A percentile compares a stretch with the other conserved stretches of the same genome.
Conservation (phyloP, 2,797 vertebrate genomes). For the Vespertilio murinus region DNA sequence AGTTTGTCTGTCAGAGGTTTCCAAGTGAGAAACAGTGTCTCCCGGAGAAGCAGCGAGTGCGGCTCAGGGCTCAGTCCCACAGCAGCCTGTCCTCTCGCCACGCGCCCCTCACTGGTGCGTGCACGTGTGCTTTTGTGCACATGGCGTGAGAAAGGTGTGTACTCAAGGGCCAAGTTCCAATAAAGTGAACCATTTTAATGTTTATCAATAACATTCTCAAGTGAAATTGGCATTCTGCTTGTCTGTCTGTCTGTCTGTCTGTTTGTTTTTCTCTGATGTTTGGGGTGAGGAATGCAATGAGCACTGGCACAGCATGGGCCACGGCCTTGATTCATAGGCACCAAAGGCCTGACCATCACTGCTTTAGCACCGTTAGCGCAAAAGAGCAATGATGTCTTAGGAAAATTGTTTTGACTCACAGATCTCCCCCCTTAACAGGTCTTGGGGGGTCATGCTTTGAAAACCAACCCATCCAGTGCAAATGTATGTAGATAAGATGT, state of each 20-base stretch:
- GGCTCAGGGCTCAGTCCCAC: background rate
- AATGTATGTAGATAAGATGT: background rate
- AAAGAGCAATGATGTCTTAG: background rate
- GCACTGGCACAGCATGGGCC: too few relatives aligned
- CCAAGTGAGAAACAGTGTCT: conserved; percentile 47
- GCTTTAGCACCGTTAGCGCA: background rate
- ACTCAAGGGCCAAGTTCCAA: background rate
- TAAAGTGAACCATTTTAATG: background rate
- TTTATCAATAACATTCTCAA: background rate
- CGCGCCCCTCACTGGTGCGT: too few relatives aligned
- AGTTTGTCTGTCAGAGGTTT: conserved; percentile 58
- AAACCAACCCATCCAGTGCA: background rate
- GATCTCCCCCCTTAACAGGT: background rate
- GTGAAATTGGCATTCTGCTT: background rate
- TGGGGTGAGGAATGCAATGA: background rate
- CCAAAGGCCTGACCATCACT: background rate
- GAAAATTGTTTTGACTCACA: background rate
- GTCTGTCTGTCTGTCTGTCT: background rate
- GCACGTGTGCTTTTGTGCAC: background rate
- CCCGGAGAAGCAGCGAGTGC: background rate
- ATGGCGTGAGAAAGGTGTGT: background rate
- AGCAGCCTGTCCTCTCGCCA: background rate
- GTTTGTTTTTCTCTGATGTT: background rate
- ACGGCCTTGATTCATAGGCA: background rate
- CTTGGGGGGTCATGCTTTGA: background rate